Evolutionary conservation across 2,888 invertebrate species (phyloP), one percentile per base, ranked within the genome.

Genomic region (Nomada hirtipes): DNA sequence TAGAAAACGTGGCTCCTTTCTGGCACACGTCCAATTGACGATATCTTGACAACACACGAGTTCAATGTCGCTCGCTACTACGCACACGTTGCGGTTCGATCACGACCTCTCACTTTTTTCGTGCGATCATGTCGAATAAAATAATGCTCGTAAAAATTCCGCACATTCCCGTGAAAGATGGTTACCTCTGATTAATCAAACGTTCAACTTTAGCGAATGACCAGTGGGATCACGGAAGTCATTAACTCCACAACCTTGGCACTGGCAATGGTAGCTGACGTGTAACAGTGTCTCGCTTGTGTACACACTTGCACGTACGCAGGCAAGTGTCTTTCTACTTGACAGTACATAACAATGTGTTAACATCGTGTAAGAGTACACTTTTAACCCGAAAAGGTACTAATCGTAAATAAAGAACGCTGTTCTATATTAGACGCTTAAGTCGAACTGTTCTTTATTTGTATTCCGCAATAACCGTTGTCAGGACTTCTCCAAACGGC

Each of bases 191-290:
- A 69, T 61, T 26, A 61, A 60, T 50, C 70, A 47, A 50, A 63
- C 50, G 76, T 47, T 50, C 63, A 70, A 70, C 70, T 73, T 76
- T 57, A 57, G 42, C 7, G 57, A 63, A 61, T 76, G 67, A 65
- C 70, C 60, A 52, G 57, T 57, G 20, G 9, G 36, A 13, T n/a
- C 29, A 29, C 50, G 52, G 20, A 52, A 70, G 72, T 29, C 78
- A 23, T 61, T 73, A 64, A 78, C 69, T 63, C 52, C 57, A 42
- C 50, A 68, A n/a, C 86, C 86, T 86, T 82, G 85, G 60, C 85
- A 83, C 55, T 86, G 81, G 72, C 72, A 60, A 55, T 63, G 70
- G 36, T 29, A 59, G 57, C 44, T 15, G 50, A 4, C 20, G 29
- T 53, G 20, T 42, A n/a, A 59, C n/a, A 64, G 57, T 59, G 64